phyloP scores from a whole-genome alignment of 2,888 invertebrate genomes.

The Neria commutata region DNA sequence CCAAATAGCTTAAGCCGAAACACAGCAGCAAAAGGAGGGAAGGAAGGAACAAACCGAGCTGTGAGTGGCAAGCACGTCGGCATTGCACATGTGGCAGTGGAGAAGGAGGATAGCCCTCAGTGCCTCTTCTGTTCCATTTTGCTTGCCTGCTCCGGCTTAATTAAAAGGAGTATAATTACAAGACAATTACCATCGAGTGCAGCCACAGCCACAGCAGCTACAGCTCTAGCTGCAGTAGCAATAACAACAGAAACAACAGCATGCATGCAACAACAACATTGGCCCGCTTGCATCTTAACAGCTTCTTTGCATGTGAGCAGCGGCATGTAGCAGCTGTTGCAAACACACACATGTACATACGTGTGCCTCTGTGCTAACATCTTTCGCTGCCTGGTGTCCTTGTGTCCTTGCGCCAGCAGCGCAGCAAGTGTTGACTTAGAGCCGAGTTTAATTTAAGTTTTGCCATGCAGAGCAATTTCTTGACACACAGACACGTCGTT shows the following conservation, averaged over 20 bases:
- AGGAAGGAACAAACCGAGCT: too few species aligned
- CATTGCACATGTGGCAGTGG: background rate
- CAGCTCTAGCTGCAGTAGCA: too few species aligned
- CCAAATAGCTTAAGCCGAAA: too few species aligned
- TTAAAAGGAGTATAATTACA: background rate
- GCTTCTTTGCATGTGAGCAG: background rate
- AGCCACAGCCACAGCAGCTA: too few species aligned
- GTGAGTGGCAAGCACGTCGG: background rate
- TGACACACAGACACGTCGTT: background rate
- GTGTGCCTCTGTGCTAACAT: background rate
- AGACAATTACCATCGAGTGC: background rate
- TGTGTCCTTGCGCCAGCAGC: background rate
- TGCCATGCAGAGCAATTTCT: slow-evolving; percentile 7
- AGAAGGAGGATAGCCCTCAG: background rate
- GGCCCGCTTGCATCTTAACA: background rate
- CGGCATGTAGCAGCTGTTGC: background rate
- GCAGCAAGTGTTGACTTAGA: slow-evolving; percentile 2
- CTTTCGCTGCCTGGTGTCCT: background rate
- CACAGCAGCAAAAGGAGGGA: background rate
- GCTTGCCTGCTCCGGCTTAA: background rate
- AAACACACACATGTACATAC: background rate
- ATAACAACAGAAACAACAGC: background rate
- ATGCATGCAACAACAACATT: too few species aligned
- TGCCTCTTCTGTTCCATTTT: background rate
- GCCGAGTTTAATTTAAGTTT: slow-evolving; percentile 16